A percentile compares a stretch with the other conserved stretches of the same genome.
These are phyloP conservation scores for Lithophane leautieri DNA, from an alignment of 2,888 invertebrate genomes.

Conservation along the genomic window DNA sequence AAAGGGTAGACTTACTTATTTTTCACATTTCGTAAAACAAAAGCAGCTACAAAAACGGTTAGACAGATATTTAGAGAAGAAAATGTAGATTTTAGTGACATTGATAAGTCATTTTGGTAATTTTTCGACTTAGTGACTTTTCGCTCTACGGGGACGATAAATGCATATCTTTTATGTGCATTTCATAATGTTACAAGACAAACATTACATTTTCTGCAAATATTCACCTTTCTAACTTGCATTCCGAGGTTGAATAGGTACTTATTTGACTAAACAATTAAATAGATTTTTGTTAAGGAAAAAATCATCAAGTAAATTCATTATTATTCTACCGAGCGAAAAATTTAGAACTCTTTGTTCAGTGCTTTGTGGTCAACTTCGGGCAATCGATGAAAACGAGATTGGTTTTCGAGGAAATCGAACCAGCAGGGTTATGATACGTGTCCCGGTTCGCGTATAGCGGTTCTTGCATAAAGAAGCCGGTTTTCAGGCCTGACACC, in stretches of 20 bases:
- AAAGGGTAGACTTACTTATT: too few relatives aligned
- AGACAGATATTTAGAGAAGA: too few relatives aligned
- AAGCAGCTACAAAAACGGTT: too few relatives aligned
- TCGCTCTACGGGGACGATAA: too few relatives aligned
- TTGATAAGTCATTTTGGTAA: too few relatives aligned
- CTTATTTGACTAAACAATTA: not conserved
- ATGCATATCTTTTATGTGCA: not conserved
- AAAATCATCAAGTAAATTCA: not conserved
- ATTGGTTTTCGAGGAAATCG: not conserved
- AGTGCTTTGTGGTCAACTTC: not conserved
- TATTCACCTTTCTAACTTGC: slow-evolving; percentile 5
- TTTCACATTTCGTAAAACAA: too few relatives aligned
- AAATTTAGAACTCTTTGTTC: not conserved
- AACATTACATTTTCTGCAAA: slow-evolving; percentile 4
- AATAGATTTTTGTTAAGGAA: not conserved
- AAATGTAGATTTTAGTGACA: too few relatives aligned
- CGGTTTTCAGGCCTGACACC: too few relatives aligned
- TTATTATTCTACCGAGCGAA: not conserved
- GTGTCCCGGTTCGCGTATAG: not conserved
- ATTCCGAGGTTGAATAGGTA: not conserved
- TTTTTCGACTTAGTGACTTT: too few relatives aligned
- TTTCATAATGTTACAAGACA: not conserved
- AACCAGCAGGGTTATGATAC: not conserved
- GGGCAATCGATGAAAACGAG: not conserved
- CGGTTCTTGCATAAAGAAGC: too few relatives aligned